Conservation (phyloP, 2,797 vertebrate species). For the Denticeps clupeoides region DNA sequence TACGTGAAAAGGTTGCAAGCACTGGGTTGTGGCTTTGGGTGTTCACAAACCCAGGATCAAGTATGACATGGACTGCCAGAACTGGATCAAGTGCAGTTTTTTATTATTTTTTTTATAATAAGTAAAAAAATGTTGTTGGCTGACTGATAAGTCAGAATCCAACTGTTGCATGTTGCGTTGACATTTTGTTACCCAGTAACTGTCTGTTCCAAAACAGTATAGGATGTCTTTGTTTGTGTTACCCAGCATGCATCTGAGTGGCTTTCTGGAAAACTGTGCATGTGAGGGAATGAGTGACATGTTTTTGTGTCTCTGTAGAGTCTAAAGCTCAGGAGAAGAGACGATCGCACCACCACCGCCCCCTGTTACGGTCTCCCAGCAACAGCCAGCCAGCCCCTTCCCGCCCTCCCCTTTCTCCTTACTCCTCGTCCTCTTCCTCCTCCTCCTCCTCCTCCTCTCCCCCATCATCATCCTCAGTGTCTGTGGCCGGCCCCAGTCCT, state of each 20-base stretch:
- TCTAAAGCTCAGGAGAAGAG: constrained; percentile 73
- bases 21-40: not conserved
- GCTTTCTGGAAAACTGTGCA: not conserved
- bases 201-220: no score
- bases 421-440: constrained; percentile 34
- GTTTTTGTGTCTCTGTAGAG: constrained; percentile 52
- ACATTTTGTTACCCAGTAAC: no score
- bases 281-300: not conserved
- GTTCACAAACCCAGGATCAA: not conserved
- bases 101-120: no score
- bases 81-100: no score
- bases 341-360: constrained; percentile 63
- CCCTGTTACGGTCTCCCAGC: constrained; percentile 60
- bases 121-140: no score
- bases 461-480: constrained; percentile 52
- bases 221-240: not conserved
- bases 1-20: not conserved
- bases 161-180: no score
- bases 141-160: no score
- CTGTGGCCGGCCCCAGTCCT: constrained; percentile 57
- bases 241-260: not conserved
- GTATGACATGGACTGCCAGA: not conserved
- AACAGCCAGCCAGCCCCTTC: constrained; percentile 48
- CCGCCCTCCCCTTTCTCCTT: constrained; percentile 46
- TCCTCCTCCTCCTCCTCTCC: constrained; percentile 45